phyloP scores from a whole-genome alignment of 2,113 vertebrate genomes.

The Platysternon megacephalum region DNA sequence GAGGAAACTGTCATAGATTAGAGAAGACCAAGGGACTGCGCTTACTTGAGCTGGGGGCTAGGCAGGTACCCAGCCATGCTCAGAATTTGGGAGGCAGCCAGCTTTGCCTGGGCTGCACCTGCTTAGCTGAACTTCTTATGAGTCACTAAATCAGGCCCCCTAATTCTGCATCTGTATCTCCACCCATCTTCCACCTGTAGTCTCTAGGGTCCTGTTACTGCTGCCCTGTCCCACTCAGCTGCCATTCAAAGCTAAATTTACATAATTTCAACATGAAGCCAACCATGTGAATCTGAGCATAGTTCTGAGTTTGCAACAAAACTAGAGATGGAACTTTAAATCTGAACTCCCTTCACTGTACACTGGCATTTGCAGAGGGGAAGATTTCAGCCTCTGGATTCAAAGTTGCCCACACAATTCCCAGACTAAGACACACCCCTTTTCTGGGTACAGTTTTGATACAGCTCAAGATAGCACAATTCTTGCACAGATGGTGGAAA shows the following conservation, averaged over 20 bases:
- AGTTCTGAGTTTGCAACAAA: background rate
- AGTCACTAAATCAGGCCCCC: background rate
- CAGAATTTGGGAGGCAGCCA: background rate
- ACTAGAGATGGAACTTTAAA: background rate
- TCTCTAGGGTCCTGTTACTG: background rate
- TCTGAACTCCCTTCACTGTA: background rate
- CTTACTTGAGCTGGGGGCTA: background rate
- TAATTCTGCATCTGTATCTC: background rate
- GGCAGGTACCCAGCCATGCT: background rate
- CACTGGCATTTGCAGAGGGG: background rate
- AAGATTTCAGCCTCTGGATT: background rate
- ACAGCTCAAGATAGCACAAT: background rate
- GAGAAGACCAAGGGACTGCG: background rate
- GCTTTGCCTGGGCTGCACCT: background rate
- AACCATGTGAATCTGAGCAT: background rate
- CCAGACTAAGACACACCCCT: background rate
- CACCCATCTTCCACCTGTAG: background rate
- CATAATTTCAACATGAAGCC: background rate
- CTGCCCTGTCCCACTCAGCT: background rate
- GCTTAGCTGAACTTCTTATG: rapidly evolving
- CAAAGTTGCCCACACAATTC: background rate
- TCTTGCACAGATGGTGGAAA: background rate
- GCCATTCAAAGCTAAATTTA: background rate
- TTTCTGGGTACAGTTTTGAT: background rate
- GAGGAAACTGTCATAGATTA: background rate